Evolutionary conservation across 2,797 vertebrate genomes (phyloP).

Genomic region (Pempheris klunzingeri): DNA sequence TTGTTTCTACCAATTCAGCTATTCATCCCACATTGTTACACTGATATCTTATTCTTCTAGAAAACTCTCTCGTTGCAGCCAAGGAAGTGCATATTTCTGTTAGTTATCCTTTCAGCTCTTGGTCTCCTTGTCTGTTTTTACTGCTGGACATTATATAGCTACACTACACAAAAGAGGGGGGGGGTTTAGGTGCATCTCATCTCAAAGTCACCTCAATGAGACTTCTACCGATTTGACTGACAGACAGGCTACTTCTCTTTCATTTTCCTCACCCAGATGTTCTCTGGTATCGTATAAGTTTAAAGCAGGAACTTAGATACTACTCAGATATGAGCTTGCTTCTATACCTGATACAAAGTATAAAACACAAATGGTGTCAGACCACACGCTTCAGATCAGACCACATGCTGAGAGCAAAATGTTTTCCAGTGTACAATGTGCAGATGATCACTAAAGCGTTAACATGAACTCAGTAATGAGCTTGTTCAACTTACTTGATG

Average conservation of each 20-base stretch:
- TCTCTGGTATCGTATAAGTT: neutral
- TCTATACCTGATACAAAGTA: slow-evolving; percentile 6
- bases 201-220: too few species aligned
- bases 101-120: neutral
- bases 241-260: slow-evolving; percentile 8
- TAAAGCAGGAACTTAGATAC: neutral
- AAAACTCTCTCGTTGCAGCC: neutral
- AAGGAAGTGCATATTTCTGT: neutral
- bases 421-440: neutral
- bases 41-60: slow-evolving; percentile 20
- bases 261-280: neutral
- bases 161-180: neutral
- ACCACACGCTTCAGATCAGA: slow-evolving; percentile 25
- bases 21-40: neutral
- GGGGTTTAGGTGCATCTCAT: neutral
- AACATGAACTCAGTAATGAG: too few species aligned
- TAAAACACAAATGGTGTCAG: slow-evolving; percentile 10
- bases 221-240: slow-evolving; percentile 4
- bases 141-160: slow-evolving; percentile 3
- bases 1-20: slow-evolving; percentile 26
- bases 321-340: neutral
- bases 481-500: too few species aligned
- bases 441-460: neutral
- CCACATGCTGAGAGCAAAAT: neutral
- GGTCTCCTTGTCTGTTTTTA: neutral